These are phyloP conservation scores for Hydroisotoma schaefferi DNA, from an alignment of 2,888 invertebrate genomes.

Conservation along the genomic window DNA sequence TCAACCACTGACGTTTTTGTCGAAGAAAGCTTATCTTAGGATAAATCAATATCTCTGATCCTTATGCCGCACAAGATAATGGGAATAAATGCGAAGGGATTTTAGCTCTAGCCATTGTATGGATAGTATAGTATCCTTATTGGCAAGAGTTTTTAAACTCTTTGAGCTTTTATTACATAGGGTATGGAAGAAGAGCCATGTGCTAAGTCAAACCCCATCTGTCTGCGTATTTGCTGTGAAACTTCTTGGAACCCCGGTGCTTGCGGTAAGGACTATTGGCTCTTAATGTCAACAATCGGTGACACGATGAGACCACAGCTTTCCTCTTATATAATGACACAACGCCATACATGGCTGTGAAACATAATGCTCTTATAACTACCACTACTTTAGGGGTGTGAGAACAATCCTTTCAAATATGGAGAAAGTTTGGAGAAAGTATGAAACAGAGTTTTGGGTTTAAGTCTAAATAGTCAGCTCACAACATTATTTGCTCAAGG, in stretches of 20 bases:
- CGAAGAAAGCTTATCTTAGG: not conserved
- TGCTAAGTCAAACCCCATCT: not conserved
- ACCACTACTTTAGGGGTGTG: too few relatives aligned
- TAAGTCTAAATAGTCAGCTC: too few relatives aligned
- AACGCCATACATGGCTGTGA: too few relatives aligned
- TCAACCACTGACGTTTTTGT: not conserved
- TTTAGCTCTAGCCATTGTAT: not conserved
- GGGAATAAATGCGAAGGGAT: not conserved
- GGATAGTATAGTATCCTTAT: slow-evolving; percentile 14
- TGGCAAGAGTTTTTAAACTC: not conserved
- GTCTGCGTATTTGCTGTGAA: slow-evolving; percentile 4
- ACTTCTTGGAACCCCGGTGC: not conserved
- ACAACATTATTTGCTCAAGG: too few relatives aligned
- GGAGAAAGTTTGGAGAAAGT: too few relatives aligned
- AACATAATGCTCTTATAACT: too few relatives aligned
- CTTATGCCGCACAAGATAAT: not conserved
- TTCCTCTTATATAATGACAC: slow-evolving; percentile 9
- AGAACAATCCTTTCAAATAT: too few relatives aligned
- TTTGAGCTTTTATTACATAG: not conserved
- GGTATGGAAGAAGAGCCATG: not conserved
- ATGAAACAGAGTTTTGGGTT: slow-evolving; percentile 13
- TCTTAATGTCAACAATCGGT: slow-evolving; percentile 27
- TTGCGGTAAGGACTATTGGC: slow-evolving; percentile 17
- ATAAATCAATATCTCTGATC: slow-evolving; percentile 11
- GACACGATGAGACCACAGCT: slow-evolving; percentile 22